These are phyloP conservation scores for Scolopax bukidnonensis DNA, from an alignment of 2,797 vertebrate genomes.

Conservation along the genomic window DNA sequence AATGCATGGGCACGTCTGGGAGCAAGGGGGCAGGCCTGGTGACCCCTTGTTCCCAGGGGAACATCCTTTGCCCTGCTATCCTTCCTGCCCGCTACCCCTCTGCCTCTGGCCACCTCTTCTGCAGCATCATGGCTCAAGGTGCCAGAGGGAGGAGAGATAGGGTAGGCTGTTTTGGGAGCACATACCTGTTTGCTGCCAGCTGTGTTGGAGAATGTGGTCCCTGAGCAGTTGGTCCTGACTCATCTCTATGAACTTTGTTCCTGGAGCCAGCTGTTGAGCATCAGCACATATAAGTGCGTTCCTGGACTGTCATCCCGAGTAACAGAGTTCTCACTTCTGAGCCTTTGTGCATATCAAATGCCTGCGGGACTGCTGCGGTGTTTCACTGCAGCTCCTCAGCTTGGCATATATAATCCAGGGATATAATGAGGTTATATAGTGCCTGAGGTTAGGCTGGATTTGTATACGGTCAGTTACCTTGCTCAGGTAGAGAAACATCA, in stretches of 20 bases:
- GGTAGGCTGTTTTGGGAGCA: neutral
- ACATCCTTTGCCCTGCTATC: neutral
- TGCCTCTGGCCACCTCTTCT: neutral
- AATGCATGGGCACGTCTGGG: neutral
- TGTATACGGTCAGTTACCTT: neutral
- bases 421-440: neutral
- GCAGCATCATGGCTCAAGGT: neutral
- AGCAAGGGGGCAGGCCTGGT: neutral
- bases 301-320: neutral
- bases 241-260: fast-evolving
- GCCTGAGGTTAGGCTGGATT: neutral
- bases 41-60: neutral
- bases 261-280: neutral
- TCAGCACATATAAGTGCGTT: neutral
- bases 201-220: fast-evolving
- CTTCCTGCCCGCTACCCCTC: neutral
- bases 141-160: neutral
- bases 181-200: neutral
- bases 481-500: neutral
- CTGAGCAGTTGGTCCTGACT: neutral
- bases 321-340: neutral
- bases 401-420: neutral
- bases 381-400: neutral
- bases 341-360: neutral
- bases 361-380: neutral